Percentiles rank a stretch among this genome's conserved stretches.
Conservation (phyloP, 2,113 vertebrate genomes). For the Thomomys bottae region DNA sequence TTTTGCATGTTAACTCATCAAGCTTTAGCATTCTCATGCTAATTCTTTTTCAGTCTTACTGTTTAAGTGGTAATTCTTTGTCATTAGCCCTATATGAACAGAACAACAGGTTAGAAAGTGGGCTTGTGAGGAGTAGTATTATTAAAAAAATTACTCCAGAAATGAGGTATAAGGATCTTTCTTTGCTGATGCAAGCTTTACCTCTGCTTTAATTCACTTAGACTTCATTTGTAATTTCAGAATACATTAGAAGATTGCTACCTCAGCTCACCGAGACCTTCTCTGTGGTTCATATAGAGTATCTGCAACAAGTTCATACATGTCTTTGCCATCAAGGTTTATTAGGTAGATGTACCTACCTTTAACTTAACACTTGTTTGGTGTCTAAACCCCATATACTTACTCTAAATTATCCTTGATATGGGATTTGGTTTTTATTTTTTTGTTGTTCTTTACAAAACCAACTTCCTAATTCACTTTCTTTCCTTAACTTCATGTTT, state of each 20-base stretch:
- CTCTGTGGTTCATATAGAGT: background rate
- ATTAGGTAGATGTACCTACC: background rate
- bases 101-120: background rate
- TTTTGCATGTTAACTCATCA: background rate
- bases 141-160: background rate
- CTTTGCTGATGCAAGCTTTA: background rate
- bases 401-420: background rate
- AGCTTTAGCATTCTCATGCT: background rate
- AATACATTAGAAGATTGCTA: background rate
- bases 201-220: background rate
- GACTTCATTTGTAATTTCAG: background rate
- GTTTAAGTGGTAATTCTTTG: background rate
- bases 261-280: background rate
- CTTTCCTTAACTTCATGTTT: background rate
- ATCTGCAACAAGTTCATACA: background rate
- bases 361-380: background rate
- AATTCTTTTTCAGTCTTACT: background rate
- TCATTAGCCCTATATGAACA: background rate
- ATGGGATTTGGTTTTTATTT: background rate
- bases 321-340: background rate
- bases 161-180: background rate
- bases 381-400: background rate
- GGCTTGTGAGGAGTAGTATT: background rate
- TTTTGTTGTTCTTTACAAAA: constrained; percentile 10
- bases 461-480: background rate